These are phyloP conservation scores for Cephus pygmeus DNA, from an alignment of 2,888 invertebrate species.

Conservation along the genomic window DNA sequence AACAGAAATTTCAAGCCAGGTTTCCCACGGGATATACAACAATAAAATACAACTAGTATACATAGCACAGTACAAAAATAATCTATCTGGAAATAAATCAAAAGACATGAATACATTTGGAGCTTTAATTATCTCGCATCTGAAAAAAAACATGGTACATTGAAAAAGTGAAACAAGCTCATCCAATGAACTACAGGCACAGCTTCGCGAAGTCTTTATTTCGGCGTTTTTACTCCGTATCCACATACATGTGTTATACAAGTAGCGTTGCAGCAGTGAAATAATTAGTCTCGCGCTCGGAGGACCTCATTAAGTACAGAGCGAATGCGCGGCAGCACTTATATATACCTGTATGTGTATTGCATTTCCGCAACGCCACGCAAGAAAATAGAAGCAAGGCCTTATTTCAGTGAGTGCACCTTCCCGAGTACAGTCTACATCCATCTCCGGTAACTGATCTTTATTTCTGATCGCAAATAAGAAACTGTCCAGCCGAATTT, in stretches of 20 bases:
- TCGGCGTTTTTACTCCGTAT: neutral
- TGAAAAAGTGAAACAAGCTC: neutral
- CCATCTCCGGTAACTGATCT: neutral
- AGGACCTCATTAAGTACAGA: slow-evolving; percentile 53
- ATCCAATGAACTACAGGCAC: neutral
- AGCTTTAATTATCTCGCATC: neutral
- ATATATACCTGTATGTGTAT: slow-evolving; percentile 4
- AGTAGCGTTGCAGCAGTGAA: slow-evolving; percentile 14
- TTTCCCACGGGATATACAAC: neutral
- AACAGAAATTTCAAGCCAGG: neutral
- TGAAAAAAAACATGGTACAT: neutral
- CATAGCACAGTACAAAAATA: neutral
- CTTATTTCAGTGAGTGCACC: slow-evolving; percentile 21
- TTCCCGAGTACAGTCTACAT: slow-evolving; percentile 4
- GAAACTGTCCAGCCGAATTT: neutral
- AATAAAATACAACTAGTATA: neutral
- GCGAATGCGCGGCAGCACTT: slow-evolving; percentile 15
- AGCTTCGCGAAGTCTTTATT: neutral
- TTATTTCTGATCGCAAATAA: neutral
- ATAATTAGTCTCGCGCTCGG: slow-evolving; percentile 50
- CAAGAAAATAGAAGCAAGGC: slow-evolving; percentile 10
- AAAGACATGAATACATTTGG: neutral
- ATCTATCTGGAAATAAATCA: neutral
- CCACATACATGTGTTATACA: neutral
- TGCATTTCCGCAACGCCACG: slow-evolving; percentile 22